Evolutionary conservation across 2,888 invertebrate species (phyloP).

Genomic region (Sicus ferrugineus): DNA sequence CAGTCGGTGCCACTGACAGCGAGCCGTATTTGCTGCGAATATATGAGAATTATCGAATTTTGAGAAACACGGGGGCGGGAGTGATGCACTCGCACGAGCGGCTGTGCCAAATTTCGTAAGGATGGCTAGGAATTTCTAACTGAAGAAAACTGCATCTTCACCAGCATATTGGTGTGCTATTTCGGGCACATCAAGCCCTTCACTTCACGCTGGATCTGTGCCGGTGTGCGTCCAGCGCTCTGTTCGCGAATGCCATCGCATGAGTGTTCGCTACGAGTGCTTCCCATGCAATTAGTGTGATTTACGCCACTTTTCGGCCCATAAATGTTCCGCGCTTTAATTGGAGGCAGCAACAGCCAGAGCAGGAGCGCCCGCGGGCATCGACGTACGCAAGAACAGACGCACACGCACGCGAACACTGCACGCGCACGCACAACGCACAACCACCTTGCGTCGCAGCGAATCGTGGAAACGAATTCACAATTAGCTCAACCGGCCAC

Average conservation of each 20-base stretch:
- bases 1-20: too few species aligned
- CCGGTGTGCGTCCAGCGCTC: background rate
- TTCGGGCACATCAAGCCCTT: too few species aligned
- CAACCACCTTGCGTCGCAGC: background rate
- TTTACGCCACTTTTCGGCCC: constrained; percentile 23
- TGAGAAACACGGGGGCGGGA: too few species aligned
- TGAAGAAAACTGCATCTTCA: too few species aligned
- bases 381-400: background rate
- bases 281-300: constrained; percentile 27
- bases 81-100: too few species aligned
- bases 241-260: constrained; percentile 20
- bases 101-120: too few species aligned
- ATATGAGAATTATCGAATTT: too few species aligned
- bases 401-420: constrained; percentile 15
- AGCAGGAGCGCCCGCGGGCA: background rate
- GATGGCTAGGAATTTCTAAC: too few species aligned
- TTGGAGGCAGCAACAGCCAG: constrained; percentile 7
- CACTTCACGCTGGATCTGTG: background rate
- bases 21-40: too few species aligned
- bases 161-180: too few species aligned
- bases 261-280: constrained; percentile 16
- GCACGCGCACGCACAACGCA: constrained; percentile 25
- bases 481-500: constrained; percentile 9
- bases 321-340: constrained; percentile 23
- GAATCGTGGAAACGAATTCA: background rate